Percentiles rank a stretch among this genome's conserved stretches.
Conservation (phyloP, 2,797 vertebrate species). For the Coracias cyanogaster region DNA sequence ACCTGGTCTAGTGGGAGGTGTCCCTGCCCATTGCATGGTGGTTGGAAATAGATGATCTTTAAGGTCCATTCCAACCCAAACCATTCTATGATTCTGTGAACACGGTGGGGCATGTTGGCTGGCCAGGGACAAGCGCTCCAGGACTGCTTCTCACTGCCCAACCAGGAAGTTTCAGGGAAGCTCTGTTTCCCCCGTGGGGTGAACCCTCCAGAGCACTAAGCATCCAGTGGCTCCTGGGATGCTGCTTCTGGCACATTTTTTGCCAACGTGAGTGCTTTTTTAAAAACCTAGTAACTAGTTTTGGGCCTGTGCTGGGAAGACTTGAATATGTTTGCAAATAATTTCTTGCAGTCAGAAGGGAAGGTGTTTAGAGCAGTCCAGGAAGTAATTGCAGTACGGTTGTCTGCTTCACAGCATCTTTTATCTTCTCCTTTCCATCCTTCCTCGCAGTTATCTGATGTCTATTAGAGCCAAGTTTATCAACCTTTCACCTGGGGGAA, state of each 20-base stretch:
- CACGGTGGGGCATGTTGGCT: fast-evolving
- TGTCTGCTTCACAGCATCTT: background rate
- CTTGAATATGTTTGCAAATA: background rate
- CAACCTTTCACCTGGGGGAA: background rate
- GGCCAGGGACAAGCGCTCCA: background rate
- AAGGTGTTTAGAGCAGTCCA: background rate
- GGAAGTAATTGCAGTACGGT: background rate
- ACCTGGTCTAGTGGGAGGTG: too few species aligned
- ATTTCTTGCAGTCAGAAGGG: background rate
- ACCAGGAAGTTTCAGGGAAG: fast-evolving
- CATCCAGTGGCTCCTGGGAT: background rate
- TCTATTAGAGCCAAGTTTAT: background rate
- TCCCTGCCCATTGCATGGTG: too few species aligned
- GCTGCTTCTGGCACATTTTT: background rate
- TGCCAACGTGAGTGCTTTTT: background rate
- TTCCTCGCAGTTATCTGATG: background rate
- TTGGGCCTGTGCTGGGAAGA: background rate
- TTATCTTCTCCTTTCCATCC: background rate
- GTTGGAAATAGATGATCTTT: too few species aligned
- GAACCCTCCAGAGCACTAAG: background rate
- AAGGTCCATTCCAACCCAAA: too few species aligned
- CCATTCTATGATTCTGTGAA: too few species aligned
- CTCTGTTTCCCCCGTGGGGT: fast-evolving
- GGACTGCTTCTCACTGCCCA: background rate
- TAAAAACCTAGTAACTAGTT: background rate